A percentile compares a stretch with the other conserved stretches of the same genome.
These are phyloP conservation scores for Drosophila paracracens DNA, from an alignment of 2,888 invertebrate species.

Conservation along the genomic window DNA sequence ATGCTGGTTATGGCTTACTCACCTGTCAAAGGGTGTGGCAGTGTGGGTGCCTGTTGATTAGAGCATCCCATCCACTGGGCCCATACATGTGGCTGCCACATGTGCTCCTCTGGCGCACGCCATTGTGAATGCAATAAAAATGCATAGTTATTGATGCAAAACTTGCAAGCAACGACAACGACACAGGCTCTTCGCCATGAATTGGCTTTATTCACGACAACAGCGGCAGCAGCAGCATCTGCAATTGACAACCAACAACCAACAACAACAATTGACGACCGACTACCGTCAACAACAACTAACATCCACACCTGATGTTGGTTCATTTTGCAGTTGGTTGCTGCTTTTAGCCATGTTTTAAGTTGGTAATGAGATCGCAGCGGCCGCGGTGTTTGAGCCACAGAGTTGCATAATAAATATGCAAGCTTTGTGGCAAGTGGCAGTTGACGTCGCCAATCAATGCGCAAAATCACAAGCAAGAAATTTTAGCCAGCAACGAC, in stretches of 20 bases:
- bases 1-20: constrained; percentile 10
- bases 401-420: constrained; percentile 74
- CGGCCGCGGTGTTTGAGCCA: constrained; percentile 60
- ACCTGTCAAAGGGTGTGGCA: constrained; percentile 1
- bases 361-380: constrained; percentile 56
- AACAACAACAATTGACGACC: constrained; percentile 13
- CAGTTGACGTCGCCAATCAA: constrained; percentile 63
- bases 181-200: neutral
- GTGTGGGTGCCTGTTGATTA: constrained; percentile 50
- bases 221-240: constrained; percentile 12
- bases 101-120: neutral
- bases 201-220: constrained; percentile 21
- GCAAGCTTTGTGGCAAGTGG: constrained; percentile 63
- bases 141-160: constrained; percentile 60
- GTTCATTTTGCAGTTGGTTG: constrained; percentile 42
- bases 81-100: constrained; percentile 3
- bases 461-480: constrained; percentile 67
- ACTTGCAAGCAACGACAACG: constrained; percentile 25
- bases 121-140: constrained; percentile 51
- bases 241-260: constrained; percentile 10
- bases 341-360: constrained; percentile 53
- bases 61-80: constrained; percentile 29
- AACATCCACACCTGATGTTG: constrained; percentile 27
- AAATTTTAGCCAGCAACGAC: constrained; percentile 23
- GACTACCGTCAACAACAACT: constrained; percentile 7